phyloP scores from a whole-genome alignment of 2,113 vertebrate species.

The Eolophus roseicapilla region DNA sequence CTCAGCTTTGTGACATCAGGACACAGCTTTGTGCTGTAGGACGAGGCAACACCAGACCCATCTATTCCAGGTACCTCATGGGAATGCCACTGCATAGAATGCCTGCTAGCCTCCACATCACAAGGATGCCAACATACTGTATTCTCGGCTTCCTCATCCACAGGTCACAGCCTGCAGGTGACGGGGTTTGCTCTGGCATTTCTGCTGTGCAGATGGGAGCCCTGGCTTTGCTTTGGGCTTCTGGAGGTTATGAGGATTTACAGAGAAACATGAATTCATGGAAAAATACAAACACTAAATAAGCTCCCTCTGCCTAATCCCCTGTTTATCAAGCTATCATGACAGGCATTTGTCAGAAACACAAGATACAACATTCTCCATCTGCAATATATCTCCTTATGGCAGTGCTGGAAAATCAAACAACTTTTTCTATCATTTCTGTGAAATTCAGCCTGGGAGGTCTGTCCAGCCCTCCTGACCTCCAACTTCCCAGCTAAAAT shows the following conservation, averaged over 20 bases:
- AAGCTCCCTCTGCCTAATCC: neutral
- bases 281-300: neutral
- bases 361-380: neutral
- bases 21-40: neutral
- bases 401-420: neutral
- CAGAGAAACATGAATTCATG: neutral
- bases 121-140: fast-evolving
- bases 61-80: neutral
- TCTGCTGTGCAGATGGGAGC: neutral
- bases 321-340: slow-evolving; percentile 7
- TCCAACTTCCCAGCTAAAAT: neutral
- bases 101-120: fast-evolving
- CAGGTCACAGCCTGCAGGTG: neutral
- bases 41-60: neutral
- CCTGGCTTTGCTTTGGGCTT: neutral
- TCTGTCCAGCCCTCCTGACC: neutral
- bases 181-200: fast-evolving
- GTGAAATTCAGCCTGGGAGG: slow-evolving; percentile 7
- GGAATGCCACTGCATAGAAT: neutral
- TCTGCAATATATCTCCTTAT: slow-evolving; percentile 12
- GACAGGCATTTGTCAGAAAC: slow-evolving; percentile 1
- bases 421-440: neutral
- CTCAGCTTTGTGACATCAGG: neutral
- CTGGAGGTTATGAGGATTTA: neutral
- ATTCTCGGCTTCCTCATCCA: neutral